A percentile compares a stretch with the other conserved stretches of the same genome.
Conservation (phyloP, 2,888 invertebrate genomes). For the Tribolium freemani region DNA sequence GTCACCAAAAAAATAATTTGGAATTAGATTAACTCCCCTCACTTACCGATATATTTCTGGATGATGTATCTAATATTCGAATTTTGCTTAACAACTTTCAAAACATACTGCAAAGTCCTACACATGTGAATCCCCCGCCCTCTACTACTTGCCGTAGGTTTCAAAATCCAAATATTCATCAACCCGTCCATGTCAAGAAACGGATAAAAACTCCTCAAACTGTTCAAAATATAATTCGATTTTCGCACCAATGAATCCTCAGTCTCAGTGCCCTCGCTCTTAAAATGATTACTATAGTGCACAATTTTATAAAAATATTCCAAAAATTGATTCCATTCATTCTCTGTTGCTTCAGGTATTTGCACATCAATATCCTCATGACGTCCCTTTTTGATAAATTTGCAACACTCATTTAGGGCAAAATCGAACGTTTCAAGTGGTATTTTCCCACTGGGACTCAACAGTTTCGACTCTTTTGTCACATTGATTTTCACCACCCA, state of each 20-base stretch:
- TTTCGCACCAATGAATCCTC: conserved; percentile 62
- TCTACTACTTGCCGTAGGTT: conserved; percentile 86
- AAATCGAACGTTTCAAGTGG: conserved; percentile 75
- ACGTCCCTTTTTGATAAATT: conserved; percentile 72
- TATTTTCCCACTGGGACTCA: conserved; percentile 71
- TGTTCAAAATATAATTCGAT: conserved; percentile 73
- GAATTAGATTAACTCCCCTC: too few species aligned
- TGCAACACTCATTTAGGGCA: conserved; percentile 79
- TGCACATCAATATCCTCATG: conserved; percentile 77
- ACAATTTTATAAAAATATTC: conserved; percentile 77
- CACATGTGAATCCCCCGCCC: conserved; percentile 88
- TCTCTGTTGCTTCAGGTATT: conserved; percentile 64
- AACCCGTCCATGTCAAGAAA: conserved; percentile 82
- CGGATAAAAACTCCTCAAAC: conserved; percentile 73
- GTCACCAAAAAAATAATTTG: too few species aligned
- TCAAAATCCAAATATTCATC: conserved; percentile 91
- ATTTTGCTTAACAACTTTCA: conserved; percentile 73
- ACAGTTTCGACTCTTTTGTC: conserved; percentile 63
- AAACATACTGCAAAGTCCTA: conserved; percentile 80
- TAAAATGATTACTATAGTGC: conserved; percentile 71
- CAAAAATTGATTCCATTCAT: conserved; percentile 79
- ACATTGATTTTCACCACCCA: conserved; percentile 68
- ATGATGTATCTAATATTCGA: conserved; percentile 80
- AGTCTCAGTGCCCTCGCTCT: conserved; percentile 60
- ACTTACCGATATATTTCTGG: conserved; percentile 91